Evolutionary conservation across 2,888 invertebrate genomes (phyloP), one percentile per base, ranked within the genome.

Genomic region (Eudemis profundana): DNA sequence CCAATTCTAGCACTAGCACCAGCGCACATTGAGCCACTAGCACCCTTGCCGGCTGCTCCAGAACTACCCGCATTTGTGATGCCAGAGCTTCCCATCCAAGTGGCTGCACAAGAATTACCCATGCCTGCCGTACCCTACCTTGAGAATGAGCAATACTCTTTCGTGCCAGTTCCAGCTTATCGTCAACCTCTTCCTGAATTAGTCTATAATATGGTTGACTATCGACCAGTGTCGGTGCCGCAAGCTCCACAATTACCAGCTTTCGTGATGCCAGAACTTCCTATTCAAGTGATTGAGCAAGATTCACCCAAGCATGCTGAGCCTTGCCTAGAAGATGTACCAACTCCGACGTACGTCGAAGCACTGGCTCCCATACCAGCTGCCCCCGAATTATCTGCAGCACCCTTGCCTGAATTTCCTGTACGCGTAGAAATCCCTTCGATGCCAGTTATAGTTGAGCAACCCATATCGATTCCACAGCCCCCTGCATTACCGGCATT

Each of bases 401-500:
- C 40, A 10, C 40, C 5, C 15, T 14, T 61, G 8, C 61, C 50
- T 10, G 40, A 61, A 14, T 29, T 50, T 42, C 15, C 61, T 21
- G 10, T 38, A 4, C 23, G 3, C 1, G n/a, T 61, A 8, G 40
- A 57, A 10, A 17, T 38, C 14, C 38, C 53, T 23, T 27, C 33
- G 12, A 33, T 33, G 33, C 33, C 33, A 33, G 10, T 33, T 5
- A 33, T 33, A 8, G 10, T 8, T 10, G 33, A 33, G 8, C 23
- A 27, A 2, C 49, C 29, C 3, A 23, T 47, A 2, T 33, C 15
- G 5, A 62, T 72, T 40, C 72, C 73, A 14, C 59, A 72, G 10
- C 67, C 70, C 56, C 77, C 75, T 40, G 70, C 71, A 62, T 50
- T 78, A 23, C 67, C 75, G 63, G 66, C 69, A 19, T 38, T 72